These are phyloP conservation scores for Cyprinodon tularosa DNA, from an alignment of 2,113 vertebrate species.

Conservation along the genomic window DNA sequence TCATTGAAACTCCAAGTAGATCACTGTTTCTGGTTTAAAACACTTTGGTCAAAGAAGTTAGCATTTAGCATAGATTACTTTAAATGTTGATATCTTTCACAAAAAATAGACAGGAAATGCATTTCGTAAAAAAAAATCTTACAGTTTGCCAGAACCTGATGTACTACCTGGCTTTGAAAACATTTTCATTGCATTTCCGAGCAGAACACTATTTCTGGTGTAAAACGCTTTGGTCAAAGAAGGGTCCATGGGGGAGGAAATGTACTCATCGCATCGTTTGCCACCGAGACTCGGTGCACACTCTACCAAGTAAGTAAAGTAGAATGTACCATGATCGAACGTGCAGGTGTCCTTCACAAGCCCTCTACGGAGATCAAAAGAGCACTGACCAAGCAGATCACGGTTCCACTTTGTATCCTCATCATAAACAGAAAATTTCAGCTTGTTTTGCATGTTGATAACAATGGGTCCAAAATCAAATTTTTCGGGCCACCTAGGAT, in stretches of 20 bases:
- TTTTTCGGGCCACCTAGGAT: slow-evolving; percentile 60
- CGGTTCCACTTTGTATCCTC: slow-evolving; percentile 61
- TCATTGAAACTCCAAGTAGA: too few species aligned
- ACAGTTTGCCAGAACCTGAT: background rate
- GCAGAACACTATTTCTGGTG: slow-evolving; percentile 62
- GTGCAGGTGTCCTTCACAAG: slow-evolving; percentile 1
- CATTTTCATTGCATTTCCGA: slow-evolving; percentile 6
- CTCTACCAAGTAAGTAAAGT: slow-evolving; percentile 51
- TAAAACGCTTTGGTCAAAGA: slow-evolving; percentile 50
- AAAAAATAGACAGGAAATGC: background rate
- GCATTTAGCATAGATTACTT: background rate
- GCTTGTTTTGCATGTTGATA: slow-evolving; percentile 19
- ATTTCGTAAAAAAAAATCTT: background rate
- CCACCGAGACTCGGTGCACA: slow-evolving; percentile 77
- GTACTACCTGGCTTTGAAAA: background rate
- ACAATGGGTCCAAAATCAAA: slow-evolving; percentile 68
- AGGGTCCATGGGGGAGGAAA: slow-evolving; percentile 52
- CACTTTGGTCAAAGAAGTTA: background rate
- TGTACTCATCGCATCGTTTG: slow-evolving; percentile 65
- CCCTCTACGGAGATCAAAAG: slow-evolving; percentile 26
- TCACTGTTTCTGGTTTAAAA: too few species aligned
- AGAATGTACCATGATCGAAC: slow-evolving; percentile 66
- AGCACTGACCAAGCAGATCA: slow-evolving; percentile 72
- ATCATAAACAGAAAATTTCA: slow-evolving; percentile 79
- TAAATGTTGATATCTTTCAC: background rate